Evolutionary conservation across 2,888 invertebrate genomes (phyloP).

Genomic region (Epistrophe grossulariae): DNA sequence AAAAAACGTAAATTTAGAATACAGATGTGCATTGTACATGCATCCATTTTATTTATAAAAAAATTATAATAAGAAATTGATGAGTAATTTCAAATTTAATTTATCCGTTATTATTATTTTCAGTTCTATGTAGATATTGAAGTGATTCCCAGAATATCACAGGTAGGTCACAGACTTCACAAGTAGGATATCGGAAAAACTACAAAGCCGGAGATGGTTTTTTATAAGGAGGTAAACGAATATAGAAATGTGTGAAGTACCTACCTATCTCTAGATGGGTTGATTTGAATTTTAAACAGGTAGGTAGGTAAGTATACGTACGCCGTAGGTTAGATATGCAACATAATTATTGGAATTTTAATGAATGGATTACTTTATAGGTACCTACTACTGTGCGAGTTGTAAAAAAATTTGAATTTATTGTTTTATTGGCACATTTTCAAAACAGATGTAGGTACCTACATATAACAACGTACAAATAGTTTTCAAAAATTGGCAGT

Average conservation of each 20-base stretch:
- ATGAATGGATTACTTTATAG: slow-evolving; percentile 29
- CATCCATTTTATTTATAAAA: no score
- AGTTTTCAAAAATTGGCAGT: slow-evolving; percentile 7
- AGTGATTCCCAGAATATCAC: slow-evolving; percentile 54
- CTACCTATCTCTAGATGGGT: neutral
- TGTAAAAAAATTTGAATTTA: slow-evolving; percentile 25
- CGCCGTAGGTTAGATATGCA: neutral
- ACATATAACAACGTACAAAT: neutral
- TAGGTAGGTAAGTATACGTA: neutral
- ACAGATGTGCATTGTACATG: no score
- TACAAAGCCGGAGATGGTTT: slow-evolving; percentile 58
- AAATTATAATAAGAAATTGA: slow-evolving; percentile 41
- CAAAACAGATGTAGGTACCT: neutral
- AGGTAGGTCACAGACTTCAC: slow-evolving; percentile 57
- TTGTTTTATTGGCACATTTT: slow-evolving; percentile 15
- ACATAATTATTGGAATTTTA: slow-evolving; percentile 57
- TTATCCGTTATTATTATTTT: slow-evolving; percentile 6
- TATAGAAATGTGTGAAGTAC: slow-evolving; percentile 44
- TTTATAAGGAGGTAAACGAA: slow-evolving; percentile 7
- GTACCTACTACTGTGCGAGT: slow-evolving; percentile 51
- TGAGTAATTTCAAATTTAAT: slow-evolving; percentile 49
- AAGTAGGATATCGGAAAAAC: slow-evolving; percentile 45
- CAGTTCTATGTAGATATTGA: neutral
- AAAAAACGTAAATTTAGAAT: neutral
- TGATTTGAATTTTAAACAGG: slow-evolving; percentile 38